A percentile compares a stretch with the other conserved stretches of the same genome.
Evolutionary conservation across 2,797 vertebrate species (phyloP).

Genomic region (Holocentrus rufus): DNA sequence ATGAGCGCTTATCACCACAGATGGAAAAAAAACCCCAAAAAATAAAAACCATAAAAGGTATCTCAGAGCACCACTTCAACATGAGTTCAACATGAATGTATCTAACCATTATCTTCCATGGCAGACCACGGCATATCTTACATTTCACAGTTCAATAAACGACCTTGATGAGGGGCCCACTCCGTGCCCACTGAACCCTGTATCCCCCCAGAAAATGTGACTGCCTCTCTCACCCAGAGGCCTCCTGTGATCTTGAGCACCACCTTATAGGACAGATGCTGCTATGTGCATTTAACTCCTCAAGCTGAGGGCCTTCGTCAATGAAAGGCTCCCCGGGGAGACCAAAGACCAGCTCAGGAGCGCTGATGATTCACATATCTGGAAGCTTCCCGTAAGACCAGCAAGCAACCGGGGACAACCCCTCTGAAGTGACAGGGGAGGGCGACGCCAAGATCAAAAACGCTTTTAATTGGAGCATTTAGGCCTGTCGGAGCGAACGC

Average conservation of each 20-base stretch:
- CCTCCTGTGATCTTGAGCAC: constrained; percentile 41
- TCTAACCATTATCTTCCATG: no score
- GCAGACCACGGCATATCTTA: neutral
- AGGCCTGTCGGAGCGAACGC: constrained; percentile 7
- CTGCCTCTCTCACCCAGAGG: constrained; percentile 36
- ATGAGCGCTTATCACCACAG: neutral
- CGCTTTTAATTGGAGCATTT: constrained; percentile 60
- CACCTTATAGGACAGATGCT: constrained; percentile 61
- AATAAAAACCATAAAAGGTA: no score
- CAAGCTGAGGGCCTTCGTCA: constrained; percentile 63
- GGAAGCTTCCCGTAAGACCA: constrained; percentile 64
- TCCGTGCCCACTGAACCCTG: constrained; percentile 30
- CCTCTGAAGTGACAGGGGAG: constrained; percentile 32
- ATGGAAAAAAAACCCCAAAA: no score
- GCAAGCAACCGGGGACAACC: constrained; percentile 43
- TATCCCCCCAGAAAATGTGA: constrained; percentile 26
- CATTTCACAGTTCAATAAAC: neutral
- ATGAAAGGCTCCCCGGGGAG: constrained; percentile 66
- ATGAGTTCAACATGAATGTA: neutral
- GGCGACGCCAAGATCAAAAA: constrained; percentile 58
- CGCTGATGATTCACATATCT: constrained; percentile 66
- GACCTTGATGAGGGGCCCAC: neutral
- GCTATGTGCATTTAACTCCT: constrained; percentile 55
- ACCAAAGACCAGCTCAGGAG: constrained; percentile 62
- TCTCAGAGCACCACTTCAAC: no score